Conservation (phyloP, 2,888 invertebrate species). For the Pandemis corylana region DNA sequence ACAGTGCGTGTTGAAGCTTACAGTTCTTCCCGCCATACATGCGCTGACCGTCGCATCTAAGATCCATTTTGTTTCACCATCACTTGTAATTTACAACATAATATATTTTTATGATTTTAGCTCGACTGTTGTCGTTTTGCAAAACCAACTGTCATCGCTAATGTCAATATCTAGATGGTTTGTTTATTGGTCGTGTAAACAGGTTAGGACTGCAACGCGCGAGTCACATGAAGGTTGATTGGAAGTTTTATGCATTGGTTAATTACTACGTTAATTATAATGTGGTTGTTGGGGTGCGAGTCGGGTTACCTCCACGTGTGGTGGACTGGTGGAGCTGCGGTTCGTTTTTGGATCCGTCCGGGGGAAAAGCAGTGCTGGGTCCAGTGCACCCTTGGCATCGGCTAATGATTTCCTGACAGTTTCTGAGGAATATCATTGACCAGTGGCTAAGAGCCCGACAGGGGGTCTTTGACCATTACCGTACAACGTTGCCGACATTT, state of each 20-base stretch:
- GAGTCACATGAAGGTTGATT: not conserved
- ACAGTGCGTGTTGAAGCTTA: constrained; percentile 67
- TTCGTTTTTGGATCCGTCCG: no score
- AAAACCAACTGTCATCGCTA: not conserved
- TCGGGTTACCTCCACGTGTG: not conserved
- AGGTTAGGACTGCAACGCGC: not conserved
- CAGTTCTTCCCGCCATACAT: constrained; percentile 74
- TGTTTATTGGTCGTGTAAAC: constrained; percentile 5
- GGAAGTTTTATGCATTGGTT: not conserved
- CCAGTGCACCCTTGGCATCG: no score
- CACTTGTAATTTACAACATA: constrained; percentile 36
- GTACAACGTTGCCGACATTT: no score
- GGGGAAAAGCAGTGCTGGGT: no score
- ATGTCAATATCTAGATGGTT: constrained; percentile 25
- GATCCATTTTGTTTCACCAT: constrained; percentile 22
- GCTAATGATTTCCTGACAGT: no score
- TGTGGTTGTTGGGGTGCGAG: no score
- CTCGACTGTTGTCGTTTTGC: not conserved
- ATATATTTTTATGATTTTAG: constrained; percentile 26
- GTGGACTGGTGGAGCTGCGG: no score
- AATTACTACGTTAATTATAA: no score
- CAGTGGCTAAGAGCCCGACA: no score
- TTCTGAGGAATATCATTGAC: no score
- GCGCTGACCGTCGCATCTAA: constrained; percentile 46
- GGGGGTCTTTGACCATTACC: no score